A percentile compares a stretch with the other conserved stretches of the same genome.
Conservation (phyloP, 2,888 invertebrate species). For the Tolmerus cingulatus region DNA sequence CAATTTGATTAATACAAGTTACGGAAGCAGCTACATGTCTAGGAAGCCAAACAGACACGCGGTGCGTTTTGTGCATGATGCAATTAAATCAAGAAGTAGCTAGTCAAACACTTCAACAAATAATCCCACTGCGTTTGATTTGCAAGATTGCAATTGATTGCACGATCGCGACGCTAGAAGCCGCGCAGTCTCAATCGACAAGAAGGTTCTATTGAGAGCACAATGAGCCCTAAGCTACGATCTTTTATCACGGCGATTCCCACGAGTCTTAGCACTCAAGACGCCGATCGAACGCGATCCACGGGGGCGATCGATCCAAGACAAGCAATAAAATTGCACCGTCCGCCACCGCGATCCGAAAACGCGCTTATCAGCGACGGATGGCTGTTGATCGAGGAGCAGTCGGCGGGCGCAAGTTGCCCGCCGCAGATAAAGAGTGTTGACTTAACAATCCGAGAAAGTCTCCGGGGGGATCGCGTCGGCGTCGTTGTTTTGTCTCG, state of each 20-base stretch:
- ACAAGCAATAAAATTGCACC: constrained; percentile 8
- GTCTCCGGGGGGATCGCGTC: neutral
- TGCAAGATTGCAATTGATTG: neutral
- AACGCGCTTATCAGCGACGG: neutral
- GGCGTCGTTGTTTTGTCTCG: constrained; percentile 13
- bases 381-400: constrained; percentile 10
- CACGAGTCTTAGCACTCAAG: constrained; percentile 1
- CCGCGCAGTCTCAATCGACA: neutral
- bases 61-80: neutral
- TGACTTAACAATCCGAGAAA: constrained; percentile 28
- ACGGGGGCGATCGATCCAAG: constrained; percentile 1
- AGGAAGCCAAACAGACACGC: no score
- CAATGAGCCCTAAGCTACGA: neutral
- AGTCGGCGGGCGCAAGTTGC: constrained; percentile 13
- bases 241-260: constrained; percentile 12
- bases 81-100: neutral
- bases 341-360: constrained; percentile 6
- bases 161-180: neutral
- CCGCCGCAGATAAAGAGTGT: constrained; percentile 7
- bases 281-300: neutral
- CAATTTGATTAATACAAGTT: no score
- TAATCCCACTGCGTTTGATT: neutral
- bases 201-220: neutral
- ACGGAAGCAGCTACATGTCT: no score
- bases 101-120: neutral